Base-by-base conservation (phyloP, 2,797 vertebrate genomes). In the Rhabdomys pumilio region DNA sequence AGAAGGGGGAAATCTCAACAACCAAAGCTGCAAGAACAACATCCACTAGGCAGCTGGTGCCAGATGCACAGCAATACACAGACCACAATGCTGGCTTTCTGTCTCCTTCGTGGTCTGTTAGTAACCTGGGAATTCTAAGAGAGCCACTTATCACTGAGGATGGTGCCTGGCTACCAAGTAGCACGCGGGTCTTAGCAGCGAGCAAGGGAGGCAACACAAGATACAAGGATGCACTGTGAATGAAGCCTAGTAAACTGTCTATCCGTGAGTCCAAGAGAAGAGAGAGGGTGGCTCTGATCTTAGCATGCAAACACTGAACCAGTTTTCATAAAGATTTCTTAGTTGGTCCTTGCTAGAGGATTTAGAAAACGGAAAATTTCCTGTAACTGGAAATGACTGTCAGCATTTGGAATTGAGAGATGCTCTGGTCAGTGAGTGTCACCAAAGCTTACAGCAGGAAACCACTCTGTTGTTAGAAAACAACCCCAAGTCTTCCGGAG, bases 21-120 rank as follows among this genome's bases (percentile, higher is more conserved):
- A 19, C 17, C 53, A 24, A 79, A 91, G 59, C 63, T 93, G 38
- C 22, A 29, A 88, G 65, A 93, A 93, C 59, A 93, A 91, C 6
- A 2, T 34, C 41, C 63, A 15, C 67, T 44, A 81, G 41, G n/a
- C 61, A 92, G 11, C 59, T 38, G 41, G 17, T 20, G 9, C 76
- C 83, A 13, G 63, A 75, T 44, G 29, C 89, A 92, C 3, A 59
- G n/a, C 14, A 77, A 87, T 50, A 57, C 22, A n/a, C 0, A 29
- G 72, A 87, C 22, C 11, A 77, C n/a, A 91, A 61, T 13, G n/a
- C 55, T 34, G 63, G 55, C 12, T 73, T 61, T 53, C 26, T 57
- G 31, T 65, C 87, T 88, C 34, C 47, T 72, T 41, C 14, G 7
- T 22, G 26, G 31, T 38, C 22, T 69, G 13, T 44, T 53, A 59